These are phyloP conservation scores for Phocoena phocoena DNA, from an alignment of 2,113 vertebrate genomes.

Conservation along the genomic window DNA sequence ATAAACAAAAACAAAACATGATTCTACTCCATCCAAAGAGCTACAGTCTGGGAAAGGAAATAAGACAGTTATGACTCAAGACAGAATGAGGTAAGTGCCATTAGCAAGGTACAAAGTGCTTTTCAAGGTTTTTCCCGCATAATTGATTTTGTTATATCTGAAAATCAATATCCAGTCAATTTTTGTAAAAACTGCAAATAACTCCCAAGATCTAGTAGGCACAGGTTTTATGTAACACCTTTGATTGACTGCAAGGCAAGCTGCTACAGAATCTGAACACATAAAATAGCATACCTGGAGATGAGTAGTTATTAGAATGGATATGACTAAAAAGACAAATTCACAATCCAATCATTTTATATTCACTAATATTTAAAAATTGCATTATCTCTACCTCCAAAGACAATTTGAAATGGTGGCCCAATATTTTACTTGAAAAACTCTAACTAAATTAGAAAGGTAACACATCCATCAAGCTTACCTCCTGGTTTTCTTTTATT, in stretches of 20 bases:
- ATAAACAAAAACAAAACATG: neutral
- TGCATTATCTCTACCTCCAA: neutral
- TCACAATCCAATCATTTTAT: neutral
- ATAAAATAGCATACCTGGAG: neutral
- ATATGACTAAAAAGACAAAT: conserved; percentile 25
- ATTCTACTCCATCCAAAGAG: neutral
- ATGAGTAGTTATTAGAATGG: neutral
- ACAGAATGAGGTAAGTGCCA: neutral
- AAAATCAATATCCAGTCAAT: neutral
- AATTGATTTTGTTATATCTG: conserved; percentile 6
- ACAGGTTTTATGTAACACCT: neutral
- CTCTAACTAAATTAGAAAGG: conserved; percentile 4
- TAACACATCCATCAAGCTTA: conserved; percentile 7
- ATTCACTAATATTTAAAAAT: conserved; percentile 7
- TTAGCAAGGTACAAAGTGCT: neutral
- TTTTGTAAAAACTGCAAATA: neutral
- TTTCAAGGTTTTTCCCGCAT: neutral
- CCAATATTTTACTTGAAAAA: conserved; percentile 35
- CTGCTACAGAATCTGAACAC: neutral
- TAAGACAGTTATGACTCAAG: neutral
- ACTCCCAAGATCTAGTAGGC: neutral
- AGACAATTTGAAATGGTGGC: conserved; percentile 18
- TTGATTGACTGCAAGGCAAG: neutral
- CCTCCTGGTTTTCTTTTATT: conserved; percentile 17
- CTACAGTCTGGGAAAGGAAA: neutral